These are phyloP conservation scores for Heliconius cydno DNA, from an alignment of 2,888 invertebrate species.

Conservation along the genomic window DNA sequence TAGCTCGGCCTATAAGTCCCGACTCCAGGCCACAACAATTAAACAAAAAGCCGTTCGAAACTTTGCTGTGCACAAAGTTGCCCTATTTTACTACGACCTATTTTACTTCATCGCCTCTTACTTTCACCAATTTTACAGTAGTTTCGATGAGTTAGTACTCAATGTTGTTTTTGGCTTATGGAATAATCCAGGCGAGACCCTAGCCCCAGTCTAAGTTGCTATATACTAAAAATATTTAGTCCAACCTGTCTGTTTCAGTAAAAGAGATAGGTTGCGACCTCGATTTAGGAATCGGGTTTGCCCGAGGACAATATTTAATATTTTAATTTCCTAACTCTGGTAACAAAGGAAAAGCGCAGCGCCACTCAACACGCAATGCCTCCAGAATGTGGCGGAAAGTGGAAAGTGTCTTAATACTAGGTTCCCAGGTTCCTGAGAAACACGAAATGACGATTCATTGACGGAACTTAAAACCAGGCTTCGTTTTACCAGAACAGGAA, in stretches of 20 bases:
- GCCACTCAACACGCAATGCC: too few relatives aligned
- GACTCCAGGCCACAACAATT: slow-evolving; percentile 21
- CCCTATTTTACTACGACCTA: slow-evolving; percentile 9
- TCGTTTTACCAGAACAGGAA: not conserved
- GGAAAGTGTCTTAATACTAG: too few relatives aligned
- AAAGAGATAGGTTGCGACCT: not conserved
- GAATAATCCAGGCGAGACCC: too few relatives aligned
- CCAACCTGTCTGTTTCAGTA: too few relatives aligned
- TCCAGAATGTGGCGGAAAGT: too few relatives aligned
- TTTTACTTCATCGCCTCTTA: slow-evolving; percentile 23
- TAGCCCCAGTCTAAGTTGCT: too few relatives aligned
- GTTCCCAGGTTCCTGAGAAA: too few relatives aligned
- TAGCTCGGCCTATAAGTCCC: slow-evolving; percentile 5
- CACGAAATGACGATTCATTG: not conserved
- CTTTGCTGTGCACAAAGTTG: slow-evolving; percentile 27
- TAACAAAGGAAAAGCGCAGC: too few relatives aligned
- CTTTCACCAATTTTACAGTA: slow-evolving; percentile 1
- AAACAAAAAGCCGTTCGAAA: slow-evolving; percentile 26
- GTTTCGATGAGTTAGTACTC: not conserved
- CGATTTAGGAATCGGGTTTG: too few relatives aligned
- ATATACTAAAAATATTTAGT: too few relatives aligned
- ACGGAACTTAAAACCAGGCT: not conserved
- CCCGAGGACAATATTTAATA: not conserved
- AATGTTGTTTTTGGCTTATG: not conserved
- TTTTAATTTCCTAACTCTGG: too few relatives aligned